phyloP scores from a whole-genome alignment of 2,888 invertebrate genomes.

The Euclidia mi region DNA sequence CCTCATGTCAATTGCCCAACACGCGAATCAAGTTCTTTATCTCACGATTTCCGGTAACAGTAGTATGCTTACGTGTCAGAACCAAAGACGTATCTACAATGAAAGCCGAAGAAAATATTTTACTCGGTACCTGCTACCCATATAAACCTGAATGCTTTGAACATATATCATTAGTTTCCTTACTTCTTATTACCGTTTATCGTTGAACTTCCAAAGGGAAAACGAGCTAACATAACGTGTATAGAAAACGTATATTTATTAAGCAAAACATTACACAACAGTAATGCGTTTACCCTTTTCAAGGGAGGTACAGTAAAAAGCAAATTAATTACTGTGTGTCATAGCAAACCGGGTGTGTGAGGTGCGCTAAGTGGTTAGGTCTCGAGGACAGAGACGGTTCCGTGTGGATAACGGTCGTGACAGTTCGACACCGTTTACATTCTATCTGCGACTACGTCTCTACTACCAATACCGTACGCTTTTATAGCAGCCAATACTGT shows the following conservation, averaged over 20 bases:
- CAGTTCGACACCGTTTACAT: constrained; percentile 57
- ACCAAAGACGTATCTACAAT: not conserved
- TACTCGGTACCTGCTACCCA: too few relatives aligned
- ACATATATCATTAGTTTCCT: not conserved
- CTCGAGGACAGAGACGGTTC: constrained; percentile 66
- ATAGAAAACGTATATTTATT: constrained; percentile 8
- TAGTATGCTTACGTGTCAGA: too few relatives aligned
- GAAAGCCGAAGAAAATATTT: too few relatives aligned
- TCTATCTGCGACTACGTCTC: constrained; percentile 16
- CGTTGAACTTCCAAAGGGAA: not conserved
- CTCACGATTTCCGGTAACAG: too few relatives aligned
- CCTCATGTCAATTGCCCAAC: too few relatives aligned
- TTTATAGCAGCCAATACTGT: constrained; percentile 7
- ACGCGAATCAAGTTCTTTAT: too few relatives aligned
- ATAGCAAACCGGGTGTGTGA: constrained; percentile 63
- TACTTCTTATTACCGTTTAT: not conserved
- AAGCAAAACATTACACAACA: constrained; percentile 4
- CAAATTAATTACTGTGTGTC: constrained; percentile 33
- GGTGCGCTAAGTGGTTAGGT: constrained; percentile 48
- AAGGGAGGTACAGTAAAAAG: constrained; percentile 22
- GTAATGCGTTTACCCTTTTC: constrained; percentile 20
- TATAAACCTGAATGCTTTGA: too few relatives aligned
- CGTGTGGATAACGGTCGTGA: constrained; percentile 77
- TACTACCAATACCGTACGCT: constrained; percentile 42
- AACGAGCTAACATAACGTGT: not conserved